Evolutionary conservation across 2,888 invertebrate genomes (phyloP), one percentile per base, ranked within the genome.

Genomic region (Epirrita christyi): DNA sequence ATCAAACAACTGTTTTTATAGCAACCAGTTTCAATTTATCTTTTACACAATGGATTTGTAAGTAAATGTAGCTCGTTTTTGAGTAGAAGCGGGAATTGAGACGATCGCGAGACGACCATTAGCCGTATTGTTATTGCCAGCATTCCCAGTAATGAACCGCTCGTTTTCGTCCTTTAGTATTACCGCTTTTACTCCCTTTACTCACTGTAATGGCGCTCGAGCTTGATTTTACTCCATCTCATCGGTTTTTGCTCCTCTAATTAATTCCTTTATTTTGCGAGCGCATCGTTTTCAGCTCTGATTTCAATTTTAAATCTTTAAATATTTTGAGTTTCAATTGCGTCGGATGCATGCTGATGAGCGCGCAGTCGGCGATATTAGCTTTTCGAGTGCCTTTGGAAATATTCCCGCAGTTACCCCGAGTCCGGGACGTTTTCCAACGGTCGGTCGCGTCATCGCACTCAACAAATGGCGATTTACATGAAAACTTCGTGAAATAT

Each of bases 51-150:
- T 63, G 48, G 78, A 84, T 83, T 84, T 85, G 83, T 79, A 73
- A 68, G 66, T 72, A 70, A 75, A 65, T 63, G 67, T 73, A 73
- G 78, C 77, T 77, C 74, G 80, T 83, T 84, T 70, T 86, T 83
- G 70, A 85, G 78, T 80, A 69, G 78, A 80, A 78, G 75, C 77
- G 81, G 80, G 85, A 83, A 81, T 82, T 76, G 82, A 84, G 84
- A 83, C 75, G 82, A 85, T 88, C 81, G 83, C 85, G 69, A 75
- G 76, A 78, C 81, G 72, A 72, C 88, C 86, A 88, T 92, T 92
- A 90, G 82, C 81, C 78, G 85, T 88, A 91, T 91, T 92, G 91
- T 91, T 92, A 92, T 91, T 87, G 81, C 87, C 83, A 75, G 81
- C 85, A 86, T 88, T 88, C 76, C 71, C 80, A 76, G 89, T 89